Percentiles rank a stretch among this genome's conserved stretches.
These are phyloP conservation scores for Callimorpha dominula DNA, from an alignment of 2,888 invertebrate species.

Conservation along the genomic window DNA sequence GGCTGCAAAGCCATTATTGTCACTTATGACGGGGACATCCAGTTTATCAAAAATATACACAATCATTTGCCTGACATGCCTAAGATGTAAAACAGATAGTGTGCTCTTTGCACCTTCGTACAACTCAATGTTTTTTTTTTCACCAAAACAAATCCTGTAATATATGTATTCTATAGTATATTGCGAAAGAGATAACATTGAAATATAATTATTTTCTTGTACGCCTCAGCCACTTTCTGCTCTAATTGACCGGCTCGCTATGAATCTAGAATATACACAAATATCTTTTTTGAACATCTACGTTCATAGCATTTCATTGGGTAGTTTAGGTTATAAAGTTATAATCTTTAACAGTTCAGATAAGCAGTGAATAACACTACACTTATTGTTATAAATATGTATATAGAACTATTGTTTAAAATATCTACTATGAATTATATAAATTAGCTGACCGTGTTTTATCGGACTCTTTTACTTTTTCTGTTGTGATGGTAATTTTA, in stretches of 20 bases:
- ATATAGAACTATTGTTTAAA: neutral
- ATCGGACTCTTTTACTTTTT: neutral
- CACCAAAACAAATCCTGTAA: neutral
- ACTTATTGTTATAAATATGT: neutral
- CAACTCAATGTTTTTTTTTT: neutral
- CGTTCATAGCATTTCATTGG: neutral
- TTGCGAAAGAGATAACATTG: neutral
- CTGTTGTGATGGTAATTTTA: neutral
- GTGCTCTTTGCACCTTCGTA: neutral
- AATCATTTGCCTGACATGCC: slow-evolving; percentile 19
- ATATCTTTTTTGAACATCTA: neutral
- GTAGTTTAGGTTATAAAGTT: too few species aligned
- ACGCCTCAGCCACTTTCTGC: neutral
- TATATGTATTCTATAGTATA: neutral
- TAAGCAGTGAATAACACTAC: neutral
- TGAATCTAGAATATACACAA: too few species aligned
- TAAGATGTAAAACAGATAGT: neutral
- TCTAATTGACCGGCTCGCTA: too few species aligned
- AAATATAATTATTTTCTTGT: neutral
- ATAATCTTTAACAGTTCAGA: neutral
- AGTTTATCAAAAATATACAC: slow-evolving; percentile 26
- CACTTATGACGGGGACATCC: slow-evolving; percentile 39
- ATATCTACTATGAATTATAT: neutral
- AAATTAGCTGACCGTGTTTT: neutral
- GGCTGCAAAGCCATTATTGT: slow-evolving; percentile 52